Evolutionary conservation across 1,140 invertebrate genomes (phyloP), one percentile per base, ranked within the genome.

Genomic region (Anastrepha ludens): DNA sequence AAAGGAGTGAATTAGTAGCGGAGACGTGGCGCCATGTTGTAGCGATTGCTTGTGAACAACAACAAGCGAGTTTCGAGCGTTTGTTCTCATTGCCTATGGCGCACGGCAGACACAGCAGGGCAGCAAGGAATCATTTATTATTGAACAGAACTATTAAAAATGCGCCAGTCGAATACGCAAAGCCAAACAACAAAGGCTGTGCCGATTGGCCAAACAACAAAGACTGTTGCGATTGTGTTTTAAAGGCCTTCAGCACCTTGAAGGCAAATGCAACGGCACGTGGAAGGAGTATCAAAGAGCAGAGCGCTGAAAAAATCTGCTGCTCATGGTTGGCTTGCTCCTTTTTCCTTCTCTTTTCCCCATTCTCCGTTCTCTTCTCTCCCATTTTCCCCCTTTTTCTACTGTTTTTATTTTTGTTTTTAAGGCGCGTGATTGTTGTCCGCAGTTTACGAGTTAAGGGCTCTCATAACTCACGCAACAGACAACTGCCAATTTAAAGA

Each of bases 61-160:
- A 29, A 29, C 29, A 29, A 29, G 29, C 29, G 29, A 29, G 29
- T 29, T 29, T 29, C 29, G 29, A 29, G 29, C 29, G 0, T 29
- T 29, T 29, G 29, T 29, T 29, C 29, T 29, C 29, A 29, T 29
- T 29, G 29, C 29, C 29, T 29, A 29, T 29, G 29, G 29, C 29
- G 29, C 29, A 29, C 29, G 41, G 0, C 67, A 74, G 67, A 74
- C 15, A 74, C 67, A 39, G 44, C 67, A 74, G 41, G 2, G 13
- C 39, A 17, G 17, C 67, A 47, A 74, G 41, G 44, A 44, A 17
- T 74, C 67, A 74, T 41, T 67, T 67, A 67, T 67, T 67, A 67
- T 67, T 67, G 62, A 67, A 39, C 2, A 67, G 65, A 67, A 67
- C 65, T 67, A 67, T 67, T 67, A 67, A 67, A 67, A 67, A 67